phyloP scores from a whole-genome alignment of 1,140 invertebrate species.

The Sminthurides bifidus region DNA sequence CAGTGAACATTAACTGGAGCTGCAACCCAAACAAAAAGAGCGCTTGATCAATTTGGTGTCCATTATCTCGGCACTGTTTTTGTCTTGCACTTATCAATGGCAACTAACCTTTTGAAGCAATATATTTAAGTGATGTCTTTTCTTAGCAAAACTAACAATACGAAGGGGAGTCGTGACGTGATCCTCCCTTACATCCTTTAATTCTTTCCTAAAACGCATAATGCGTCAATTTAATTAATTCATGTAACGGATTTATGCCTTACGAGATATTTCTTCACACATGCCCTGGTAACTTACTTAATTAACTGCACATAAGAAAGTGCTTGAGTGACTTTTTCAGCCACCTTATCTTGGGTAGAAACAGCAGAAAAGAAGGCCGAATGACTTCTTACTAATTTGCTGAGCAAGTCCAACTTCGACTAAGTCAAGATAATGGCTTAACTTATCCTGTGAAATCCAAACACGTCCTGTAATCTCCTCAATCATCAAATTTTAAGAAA shows the following conservation, averaged over 20 bases:
- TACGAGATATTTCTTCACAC: slow-evolving; percentile 32
- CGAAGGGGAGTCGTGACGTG: slow-evolving; percentile 68
- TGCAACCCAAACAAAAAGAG: slow-evolving; percentile 25
- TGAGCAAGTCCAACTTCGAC: slow-evolving; percentile 90
- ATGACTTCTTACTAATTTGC: slow-evolving; percentile 89
- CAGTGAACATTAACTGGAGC: slow-evolving; percentile 83
- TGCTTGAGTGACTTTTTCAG: slow-evolving; percentile 27
- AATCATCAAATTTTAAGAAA: not conserved
- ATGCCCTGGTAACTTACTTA: slow-evolving; percentile 43
- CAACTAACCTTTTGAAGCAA: slow-evolving; percentile 43
- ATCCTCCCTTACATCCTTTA: slow-evolving; percentile 57
- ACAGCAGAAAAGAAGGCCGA: slow-evolving; percentile 94
- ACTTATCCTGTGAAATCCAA: slow-evolving; percentile 36
- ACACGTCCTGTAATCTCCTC: not conserved
- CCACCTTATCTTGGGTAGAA: slow-evolving; percentile 73
- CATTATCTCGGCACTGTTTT: too few species aligned
- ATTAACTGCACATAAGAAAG: slow-evolving; percentile 23
- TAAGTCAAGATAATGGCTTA: slow-evolving; percentile 90
- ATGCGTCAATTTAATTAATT: slow-evolving; percentile 28
- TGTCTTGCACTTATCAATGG: not conserved
- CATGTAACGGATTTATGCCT: slow-evolving; percentile 21
- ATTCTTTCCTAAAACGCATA: slow-evolving; percentile 38
- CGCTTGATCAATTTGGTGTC: not conserved
- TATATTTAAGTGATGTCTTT: slow-evolving; percentile 40
- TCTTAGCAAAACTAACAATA: slow-evolving; percentile 48